Percentiles rank a stretch among this genome's conserved stretches.
Conservation (phyloP, 2,113 vertebrate species). For the Geococcyx californianus region DNA sequence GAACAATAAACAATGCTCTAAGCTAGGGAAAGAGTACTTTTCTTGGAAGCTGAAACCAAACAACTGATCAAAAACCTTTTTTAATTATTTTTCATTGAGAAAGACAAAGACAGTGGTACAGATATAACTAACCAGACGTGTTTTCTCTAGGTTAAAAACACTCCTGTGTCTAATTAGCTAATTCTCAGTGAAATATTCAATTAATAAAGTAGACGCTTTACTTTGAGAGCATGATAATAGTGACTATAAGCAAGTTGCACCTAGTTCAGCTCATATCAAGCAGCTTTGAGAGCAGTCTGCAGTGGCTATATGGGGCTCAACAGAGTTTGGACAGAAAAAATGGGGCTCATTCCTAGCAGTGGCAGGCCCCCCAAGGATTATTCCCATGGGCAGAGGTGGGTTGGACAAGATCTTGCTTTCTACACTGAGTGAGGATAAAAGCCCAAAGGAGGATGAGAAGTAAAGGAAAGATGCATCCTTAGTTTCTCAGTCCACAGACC, state of each 20-base stretch:
- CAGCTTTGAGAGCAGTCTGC: background rate
- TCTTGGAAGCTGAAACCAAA: background rate
- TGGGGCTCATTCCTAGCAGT: background rate
- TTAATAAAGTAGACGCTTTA: background rate
- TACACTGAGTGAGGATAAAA: background rate
- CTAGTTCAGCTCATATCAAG: background rate
- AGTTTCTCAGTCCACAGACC: background rate
- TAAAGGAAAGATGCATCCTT: background rate
- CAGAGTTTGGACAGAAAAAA: background rate
- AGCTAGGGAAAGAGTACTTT: background rate
- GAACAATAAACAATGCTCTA: background rate
- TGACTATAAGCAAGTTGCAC: background rate
- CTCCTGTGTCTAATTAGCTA: background rate
- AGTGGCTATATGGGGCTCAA: background rate
- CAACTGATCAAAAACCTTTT: background rate
- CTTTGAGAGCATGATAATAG: background rate
- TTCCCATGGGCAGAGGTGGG: too few species aligned
- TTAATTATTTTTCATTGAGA: background rate
- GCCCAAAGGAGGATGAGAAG: background rate
- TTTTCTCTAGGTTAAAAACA: background rate
- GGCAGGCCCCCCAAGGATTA: background rate
- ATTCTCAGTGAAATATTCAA: background rate
- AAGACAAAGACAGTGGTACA: background rate
- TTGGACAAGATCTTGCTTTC: background rate
- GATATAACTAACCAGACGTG: background rate